A percentile compares a stretch with the other conserved stretches of the same genome.
These are phyloP conservation scores for Sminthurides aquaticus DNA, from an alignment of 2,888 invertebrate species.

Conservation along the genomic window DNA sequence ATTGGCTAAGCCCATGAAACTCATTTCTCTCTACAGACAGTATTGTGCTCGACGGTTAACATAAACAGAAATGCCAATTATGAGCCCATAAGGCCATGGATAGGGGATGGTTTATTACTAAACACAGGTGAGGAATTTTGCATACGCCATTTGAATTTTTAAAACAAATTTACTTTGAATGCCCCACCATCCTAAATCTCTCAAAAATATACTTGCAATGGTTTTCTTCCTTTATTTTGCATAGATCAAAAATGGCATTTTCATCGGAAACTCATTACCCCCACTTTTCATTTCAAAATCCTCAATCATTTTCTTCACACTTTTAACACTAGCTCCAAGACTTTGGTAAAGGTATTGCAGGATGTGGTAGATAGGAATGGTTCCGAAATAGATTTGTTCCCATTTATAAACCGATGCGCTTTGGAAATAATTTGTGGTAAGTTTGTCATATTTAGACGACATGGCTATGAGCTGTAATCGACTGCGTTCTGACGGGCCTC, in stretches of 20 bases:
- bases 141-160: too few relatives aligned
- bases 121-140: not conserved
- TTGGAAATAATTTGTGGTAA: slow-evolving; percentile 8
- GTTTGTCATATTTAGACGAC: not conserved
- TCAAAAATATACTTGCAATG: too few relatives aligned
- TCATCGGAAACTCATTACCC: not conserved
- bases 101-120: not conserved
- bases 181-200: too few relatives aligned
- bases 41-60: not conserved
- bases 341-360: too few relatives aligned
- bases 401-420: not conserved
- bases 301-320: not conserved
- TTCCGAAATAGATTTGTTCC: not conserved
- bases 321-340: too few relatives aligned
- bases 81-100: not conserved
- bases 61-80: not conserved
- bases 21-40: not conserved
- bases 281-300: slow-evolving; percentile 10
- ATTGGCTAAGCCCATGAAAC: not conserved
- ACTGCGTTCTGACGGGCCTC: too few relatives aligned
- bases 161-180: too few relatives aligned
- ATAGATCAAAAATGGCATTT: not conserved
- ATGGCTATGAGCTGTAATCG: not conserved
- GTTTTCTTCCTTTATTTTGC: too few relatives aligned
- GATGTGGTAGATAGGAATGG: too few relatives aligned